Percentiles rank a stretch among this genome's conserved stretches.
These are phyloP conservation scores for Bradypodion ventrale DNA, from an alignment of 2,797 vertebrate species.

Conservation along the genomic window DNA sequence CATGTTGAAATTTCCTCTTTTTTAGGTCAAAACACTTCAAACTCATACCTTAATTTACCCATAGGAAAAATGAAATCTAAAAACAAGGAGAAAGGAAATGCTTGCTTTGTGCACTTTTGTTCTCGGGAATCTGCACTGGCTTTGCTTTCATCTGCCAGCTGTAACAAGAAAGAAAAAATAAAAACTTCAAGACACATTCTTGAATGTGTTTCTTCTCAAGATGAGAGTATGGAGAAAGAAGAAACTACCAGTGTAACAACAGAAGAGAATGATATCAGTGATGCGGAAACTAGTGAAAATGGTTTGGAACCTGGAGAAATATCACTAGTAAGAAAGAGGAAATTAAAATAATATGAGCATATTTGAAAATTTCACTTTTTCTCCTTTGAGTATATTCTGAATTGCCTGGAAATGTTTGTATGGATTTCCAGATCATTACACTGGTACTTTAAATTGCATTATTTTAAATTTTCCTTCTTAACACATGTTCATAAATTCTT, in stretches of 20 bases:
- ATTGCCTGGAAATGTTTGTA: constrained; percentile 1
- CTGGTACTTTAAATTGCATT: background rate
- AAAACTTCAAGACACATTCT: constrained; percentile 26
- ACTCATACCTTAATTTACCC: constrained; percentile 30
- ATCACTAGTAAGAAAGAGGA: constrained; percentile 70
- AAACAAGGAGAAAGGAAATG: constrained; percentile 42
- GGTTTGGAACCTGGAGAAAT: constrained; percentile 83
- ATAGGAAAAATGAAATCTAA: constrained; percentile 54
- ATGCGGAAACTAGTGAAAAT: constrained; percentile 74
- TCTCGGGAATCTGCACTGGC: constrained; percentile 33
- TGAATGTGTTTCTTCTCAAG: constrained; percentile 47
- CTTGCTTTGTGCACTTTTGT: constrained; percentile 21
- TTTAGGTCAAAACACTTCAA: constrained; percentile 60
- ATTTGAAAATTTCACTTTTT: constrained; percentile 54
- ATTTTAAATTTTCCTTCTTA: background rate
- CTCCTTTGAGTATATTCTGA: constrained; percentile 49
- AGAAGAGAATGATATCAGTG: constrained; percentile 74
- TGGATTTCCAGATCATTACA: background rate
- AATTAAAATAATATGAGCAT: constrained; percentile 58
- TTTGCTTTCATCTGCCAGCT: constrained; percentile 10
- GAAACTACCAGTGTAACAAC: constrained; percentile 68
- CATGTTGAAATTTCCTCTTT: constrained; percentile 42
- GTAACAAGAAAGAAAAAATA: constrained; percentile 36
- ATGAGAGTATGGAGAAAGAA: constrained; percentile 53
- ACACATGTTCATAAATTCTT: background rate